Evolutionary conservation across 1,140 invertebrate species (phyloP), one percentile per base, ranked within the genome.

Genomic region (Copidosoma floridanum): DNA sequence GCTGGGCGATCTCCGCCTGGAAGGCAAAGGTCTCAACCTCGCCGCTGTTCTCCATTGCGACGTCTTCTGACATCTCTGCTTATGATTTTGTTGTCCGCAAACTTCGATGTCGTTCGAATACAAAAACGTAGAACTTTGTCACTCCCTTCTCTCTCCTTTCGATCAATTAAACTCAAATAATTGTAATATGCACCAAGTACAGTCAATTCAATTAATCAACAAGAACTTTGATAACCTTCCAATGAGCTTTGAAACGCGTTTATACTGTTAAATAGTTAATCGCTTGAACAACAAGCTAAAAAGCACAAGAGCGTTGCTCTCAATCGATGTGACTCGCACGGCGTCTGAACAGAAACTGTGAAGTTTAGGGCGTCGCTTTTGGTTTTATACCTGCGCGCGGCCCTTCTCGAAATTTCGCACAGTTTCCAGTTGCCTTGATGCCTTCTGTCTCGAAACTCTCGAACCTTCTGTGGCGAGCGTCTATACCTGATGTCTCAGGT

Each of bases 1-100:
- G 82, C 81, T 90, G 88, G 63, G 91, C 91, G 68, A 93, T 93
- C 77, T 94, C 91, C 18, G 91, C 92, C 78, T 94, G 91, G 71
- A 93, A 93, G 61, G 83, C 85, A 61, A 86, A 86, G 62, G 85
- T 86, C 70, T 87, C 85, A 18, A 84, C 82, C 40, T 81, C 79
- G 4, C 71, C 76, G 44, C 55, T 12, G 11, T 77, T 73, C 56
- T 77, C 77, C 66, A 78, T 75, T 69, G 82, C 81, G 74, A 70
- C 68, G 64, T 88, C 78, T 72, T 88, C 83, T 27, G 82, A 78
- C 84, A 85, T 84, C 70, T 82, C n/a, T n/a, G n/a, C n/a, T n/a
- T n/a, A n/a, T 68, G 20, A 35, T 18, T 47, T 38, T 59, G 1
- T 12, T 24, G 1, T 23, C 7, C 2, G 20, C 40, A 62, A 41